Percentiles rank a stretch among this genome's conserved stretches.
These are phyloP conservation scores for Daboia siamensis DNA, from an alignment of 2,113 vertebrate species.

Conservation along the genomic window DNA sequence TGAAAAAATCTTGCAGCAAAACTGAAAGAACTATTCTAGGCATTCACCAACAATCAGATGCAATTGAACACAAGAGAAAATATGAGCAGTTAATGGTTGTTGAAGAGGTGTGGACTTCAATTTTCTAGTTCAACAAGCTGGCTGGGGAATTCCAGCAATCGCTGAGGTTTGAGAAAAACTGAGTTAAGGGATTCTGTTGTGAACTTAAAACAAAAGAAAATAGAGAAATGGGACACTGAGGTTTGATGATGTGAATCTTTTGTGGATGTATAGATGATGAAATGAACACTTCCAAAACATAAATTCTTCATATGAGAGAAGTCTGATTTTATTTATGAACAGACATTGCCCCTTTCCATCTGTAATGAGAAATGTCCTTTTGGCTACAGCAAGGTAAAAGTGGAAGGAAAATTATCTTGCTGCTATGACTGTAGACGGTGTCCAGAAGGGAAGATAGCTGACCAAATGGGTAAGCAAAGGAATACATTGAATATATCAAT, in stretches of 20 bases:
- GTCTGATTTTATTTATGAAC: neutral
- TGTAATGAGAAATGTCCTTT: neutral
- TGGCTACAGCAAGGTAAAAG: neutral
- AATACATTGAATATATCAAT: neutral
- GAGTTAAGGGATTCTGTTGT: no score
- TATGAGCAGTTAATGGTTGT: no score
- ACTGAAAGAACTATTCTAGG: no score
- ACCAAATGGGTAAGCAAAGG: neutral
- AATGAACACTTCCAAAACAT: neutral
- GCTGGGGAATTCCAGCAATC: no score
- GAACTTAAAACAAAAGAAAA: neutral
- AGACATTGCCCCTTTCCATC: neutral
- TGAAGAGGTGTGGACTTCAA: no score
- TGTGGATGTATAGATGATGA: neutral
- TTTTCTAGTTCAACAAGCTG: no score
- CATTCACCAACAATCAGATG: no score
- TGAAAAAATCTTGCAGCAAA: no score
- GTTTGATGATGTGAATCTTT: neutral
- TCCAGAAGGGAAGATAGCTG: neutral
- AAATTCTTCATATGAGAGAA: neutral
- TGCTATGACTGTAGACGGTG: neutral
- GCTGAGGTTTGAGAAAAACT: no score
- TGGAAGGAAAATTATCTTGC: neutral
- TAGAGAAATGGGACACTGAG: neutral
- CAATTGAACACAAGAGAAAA: no score